These are phyloP conservation scores for Psophia crepitans DNA, from an alignment of 2,113 vertebrate genomes.

Conservation along the genomic window DNA sequence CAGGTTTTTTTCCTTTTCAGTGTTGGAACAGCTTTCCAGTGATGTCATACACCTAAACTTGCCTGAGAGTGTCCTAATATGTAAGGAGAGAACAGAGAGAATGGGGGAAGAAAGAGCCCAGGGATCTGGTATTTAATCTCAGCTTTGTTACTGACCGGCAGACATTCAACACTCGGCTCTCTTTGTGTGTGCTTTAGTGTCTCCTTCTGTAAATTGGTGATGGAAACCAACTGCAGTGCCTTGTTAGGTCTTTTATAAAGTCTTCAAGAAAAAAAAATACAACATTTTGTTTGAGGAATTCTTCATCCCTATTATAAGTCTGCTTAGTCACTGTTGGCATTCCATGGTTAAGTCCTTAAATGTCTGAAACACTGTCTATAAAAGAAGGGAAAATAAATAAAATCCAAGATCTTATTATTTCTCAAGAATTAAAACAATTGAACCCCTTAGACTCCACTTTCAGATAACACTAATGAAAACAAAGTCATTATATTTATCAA, in stretches of 20 bases:
- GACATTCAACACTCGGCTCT: no score
- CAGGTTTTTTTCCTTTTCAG: not conserved
- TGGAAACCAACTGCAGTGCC: rapidly evolving
- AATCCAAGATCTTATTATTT: not conserved
- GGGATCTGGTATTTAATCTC: not conserved
- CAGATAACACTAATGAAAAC: not conserved
- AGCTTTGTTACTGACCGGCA: not conserved
- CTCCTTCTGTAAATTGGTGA: not conserved
- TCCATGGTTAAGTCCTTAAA: not conserved
- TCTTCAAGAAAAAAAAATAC: not conserved
- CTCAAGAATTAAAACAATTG: not conserved
- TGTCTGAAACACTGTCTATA: not conserved
- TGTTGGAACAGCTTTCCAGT: not conserved
- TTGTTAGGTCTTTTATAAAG: not conserved
- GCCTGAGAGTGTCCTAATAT: not conserved
- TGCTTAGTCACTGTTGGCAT: not conserved
- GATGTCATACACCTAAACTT: not conserved
- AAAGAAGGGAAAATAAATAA: not conserved
- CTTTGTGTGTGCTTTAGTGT: not conserved
- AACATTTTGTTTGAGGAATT: not conserved
- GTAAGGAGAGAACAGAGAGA: not conserved
- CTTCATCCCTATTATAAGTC: not conserved
- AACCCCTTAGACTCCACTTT: not conserved
- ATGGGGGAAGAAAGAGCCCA: not conserved
- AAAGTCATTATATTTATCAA: not conserved